Conservation (phyloP, 2,113 vertebrate species). For the Aspidoscelis tigris region DNA sequence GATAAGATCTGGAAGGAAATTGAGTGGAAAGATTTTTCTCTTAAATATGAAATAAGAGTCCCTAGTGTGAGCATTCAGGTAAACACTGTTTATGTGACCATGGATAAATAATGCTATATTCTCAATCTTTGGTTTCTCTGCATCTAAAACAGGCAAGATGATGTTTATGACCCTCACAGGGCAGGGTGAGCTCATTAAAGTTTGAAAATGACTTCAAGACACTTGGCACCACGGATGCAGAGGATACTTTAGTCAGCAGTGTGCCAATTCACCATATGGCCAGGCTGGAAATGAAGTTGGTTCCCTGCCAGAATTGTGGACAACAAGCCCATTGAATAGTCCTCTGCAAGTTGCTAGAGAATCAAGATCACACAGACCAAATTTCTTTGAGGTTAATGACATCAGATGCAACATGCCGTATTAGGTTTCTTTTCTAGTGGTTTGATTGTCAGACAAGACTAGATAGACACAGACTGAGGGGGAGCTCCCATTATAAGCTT, state of each 20-base stretch:
- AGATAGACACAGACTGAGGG: neutral
- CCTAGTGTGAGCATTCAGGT: neutral
- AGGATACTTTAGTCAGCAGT: neutral
- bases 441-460: neutral
- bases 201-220: constrained; percentile 3
- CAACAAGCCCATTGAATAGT: neutral
- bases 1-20: too few relatives aligned
- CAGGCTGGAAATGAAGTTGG: neutral
- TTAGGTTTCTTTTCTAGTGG: neutral
- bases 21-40: neutral
- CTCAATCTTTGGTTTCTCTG: constrained; percentile 41
- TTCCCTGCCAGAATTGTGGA: neutral
- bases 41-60: neutral
- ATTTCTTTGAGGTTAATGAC: neutral
- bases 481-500: too few relatives aligned
- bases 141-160: neutral
- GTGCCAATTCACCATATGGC: constrained; percentile 8
- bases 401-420: neutral
- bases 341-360: neutral
- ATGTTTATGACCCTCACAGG: neutral
- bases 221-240: neutral
- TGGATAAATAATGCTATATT: neutral
- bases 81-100: neutral
- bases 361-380: neutral
- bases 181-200: neutral